Base-by-base conservation (phyloP, 2,113 vertebrate species). In the Halichoeres trimaculatus region DNA sequence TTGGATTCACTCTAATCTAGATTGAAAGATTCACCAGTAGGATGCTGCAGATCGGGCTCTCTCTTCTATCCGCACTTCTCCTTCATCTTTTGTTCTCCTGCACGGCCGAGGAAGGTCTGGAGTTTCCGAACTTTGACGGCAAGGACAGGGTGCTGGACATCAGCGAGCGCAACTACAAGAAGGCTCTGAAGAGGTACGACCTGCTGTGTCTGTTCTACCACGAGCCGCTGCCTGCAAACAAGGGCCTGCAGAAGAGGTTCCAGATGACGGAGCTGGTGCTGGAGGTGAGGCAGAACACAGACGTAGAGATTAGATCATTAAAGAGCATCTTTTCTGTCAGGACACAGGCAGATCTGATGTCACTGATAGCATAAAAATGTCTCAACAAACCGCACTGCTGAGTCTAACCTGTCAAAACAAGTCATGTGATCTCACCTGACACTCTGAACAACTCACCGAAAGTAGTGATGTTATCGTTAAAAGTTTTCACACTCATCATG, bases 51-150 rank as follows among this genome's bases (percentile, higher is more conserved):
- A 14, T 85, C 16, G 89, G 88, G 74, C 69, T 93, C 38, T 74
- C 94, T 76, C 65, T 95, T 74, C 77, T 97, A 10, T 88, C 90
- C 58, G 91, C 88, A 77, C 72, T 96, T 70, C 78, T 60, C 72
- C 71, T 90, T 64, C 91, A 43, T 61, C 78, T 96, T 84, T 84
- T 94, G 65, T 82, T 88, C 80, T 84, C 90, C 45, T 93, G 94
- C 87, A 80, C 71, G 0, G 94, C 96, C 1, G 96, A 99, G 82
- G 96, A 96, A 73, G 98, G 98, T 55, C 94, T 99, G n/a, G 95
- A 96, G 77, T 99, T 98, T 80, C 98, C 98, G 9, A 96, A 94
- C 2, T 99, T 99, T 0, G 98, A 99, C 13, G 98, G 98, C n/a
- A 98, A 95, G 88, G 97, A 98, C 88, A 85, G 98, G 6, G 98